Base-by-base conservation (phyloP, 2,888 invertebrate genomes). In the Callyntrura sp. region DNA sequence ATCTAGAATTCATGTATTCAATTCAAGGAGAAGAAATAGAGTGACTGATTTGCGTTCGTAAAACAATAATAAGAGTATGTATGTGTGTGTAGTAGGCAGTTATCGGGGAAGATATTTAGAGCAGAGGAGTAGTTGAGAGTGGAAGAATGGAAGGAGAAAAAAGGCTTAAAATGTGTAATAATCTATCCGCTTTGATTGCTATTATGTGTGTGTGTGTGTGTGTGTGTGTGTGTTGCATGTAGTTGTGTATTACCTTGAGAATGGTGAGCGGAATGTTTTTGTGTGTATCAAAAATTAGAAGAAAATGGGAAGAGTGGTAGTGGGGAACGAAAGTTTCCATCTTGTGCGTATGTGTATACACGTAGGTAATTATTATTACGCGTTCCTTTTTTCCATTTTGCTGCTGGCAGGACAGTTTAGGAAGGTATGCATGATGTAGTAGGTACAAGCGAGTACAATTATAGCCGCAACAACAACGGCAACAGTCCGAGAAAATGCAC, bases 41-140 rank as follows among this genome's bases (percentile, higher is more conserved):
- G 76, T 76, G 51, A 51, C 76, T 48, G 51, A 51, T 76, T 76
- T 76, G 48, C 48, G 79, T 68, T 79, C 86, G 86, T 86, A 86
- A 86, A 86, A 86, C 86, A 86, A 86, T 79, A 86, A 76, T 76
- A 76, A 51, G 76, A 51, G 25, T 76, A 51, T 73, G 23, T 76
- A 23, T 76, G 51, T 57, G 17, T 62, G 25, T 25, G 25, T 35
- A 43, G 68, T 68, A n/a, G n/a, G n/a, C n/a, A n/a, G n/a, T 35
- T 68, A 68, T 68, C 68, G 35, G 11, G 1, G 8, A 3, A 9
- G 17, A 14, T 68, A 68, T 68, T n/a, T 43, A 68, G 35, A 17
- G 43, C 43, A 35, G 68, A 6, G 6, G 35, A 4, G 2, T 43
- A 68, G 68, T 68, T 43, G 43, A n/a, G 9, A 62, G 62, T 28